phyloP scores from a whole-genome alignment of 2,113 vertebrate genomes.

The Thalassoma bifasciatum region DNA sequence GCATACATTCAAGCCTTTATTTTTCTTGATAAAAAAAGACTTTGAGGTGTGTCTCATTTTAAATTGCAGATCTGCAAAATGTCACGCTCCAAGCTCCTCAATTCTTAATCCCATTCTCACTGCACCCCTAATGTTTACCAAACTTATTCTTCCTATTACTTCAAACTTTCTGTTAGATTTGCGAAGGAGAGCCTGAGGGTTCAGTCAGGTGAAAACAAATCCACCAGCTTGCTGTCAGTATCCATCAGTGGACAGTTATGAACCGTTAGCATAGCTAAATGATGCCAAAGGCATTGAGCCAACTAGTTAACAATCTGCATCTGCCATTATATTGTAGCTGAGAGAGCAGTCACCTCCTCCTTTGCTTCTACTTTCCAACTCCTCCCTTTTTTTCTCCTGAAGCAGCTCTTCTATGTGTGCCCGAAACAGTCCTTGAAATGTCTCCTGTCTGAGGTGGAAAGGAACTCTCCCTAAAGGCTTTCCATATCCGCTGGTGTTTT shows the following conservation, averaged over 20 bases:
- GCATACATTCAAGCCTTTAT: no score
- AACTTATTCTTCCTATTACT: no score
- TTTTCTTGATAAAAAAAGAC: no score
- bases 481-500: not conserved
- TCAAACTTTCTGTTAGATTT: conserved; percentile 1
- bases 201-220: conserved; percentile 2
- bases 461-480: not conserved
- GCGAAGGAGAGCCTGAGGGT: not conserved
- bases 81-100: no score
- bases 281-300: conserved; percentile 3
- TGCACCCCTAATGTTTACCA: not conserved
- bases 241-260: not conserved
- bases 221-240: not conserved
- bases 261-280: conserved; percentile 5
- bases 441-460: not conserved
- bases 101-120: no score
- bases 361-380: not conserved
- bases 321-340: not conserved
- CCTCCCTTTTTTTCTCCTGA: not conserved
- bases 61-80: no score
- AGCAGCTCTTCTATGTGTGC: not conserved
- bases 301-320: no score
- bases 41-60: no score
- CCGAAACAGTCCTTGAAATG: not conserved
- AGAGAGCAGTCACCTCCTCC: not conserved